phyloP scores from a whole-genome alignment of 2,797 vertebrate genomes.

The Acanthiza pusilla region DNA sequence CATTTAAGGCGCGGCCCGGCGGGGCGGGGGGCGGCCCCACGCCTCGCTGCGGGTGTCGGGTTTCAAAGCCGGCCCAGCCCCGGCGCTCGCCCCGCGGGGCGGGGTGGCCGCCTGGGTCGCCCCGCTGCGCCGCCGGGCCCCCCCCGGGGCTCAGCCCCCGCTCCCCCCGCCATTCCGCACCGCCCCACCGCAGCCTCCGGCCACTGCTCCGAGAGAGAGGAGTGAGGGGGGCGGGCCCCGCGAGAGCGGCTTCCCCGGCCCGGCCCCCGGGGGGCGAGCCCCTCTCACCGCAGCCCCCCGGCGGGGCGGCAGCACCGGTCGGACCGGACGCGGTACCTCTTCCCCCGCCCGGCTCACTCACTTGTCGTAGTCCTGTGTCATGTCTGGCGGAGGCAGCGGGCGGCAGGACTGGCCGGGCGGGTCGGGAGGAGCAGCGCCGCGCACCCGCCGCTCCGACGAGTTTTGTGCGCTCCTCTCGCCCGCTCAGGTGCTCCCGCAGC shows the following conservation, averaged over 20 bases:
- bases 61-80: slow-evolving; percentile 36
- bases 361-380: slow-evolving; percentile 99
- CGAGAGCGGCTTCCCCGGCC: neutral
- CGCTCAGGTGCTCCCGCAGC: slow-evolving; percentile 81
- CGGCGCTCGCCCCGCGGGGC: neutral
- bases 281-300: neutral
- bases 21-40: neutral
- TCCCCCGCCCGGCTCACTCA: slow-evolving; percentile 76
- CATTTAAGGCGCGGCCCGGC: slow-evolving; percentile 18
- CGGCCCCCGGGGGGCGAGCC: neutral
- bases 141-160: neutral
- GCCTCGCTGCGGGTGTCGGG: slow-evolving; percentile 29
- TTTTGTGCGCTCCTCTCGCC: slow-evolving; percentile 96
- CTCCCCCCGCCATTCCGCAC: neutral
- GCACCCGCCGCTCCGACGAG: slow-evolving; percentile 82
- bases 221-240: neutral
- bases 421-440: slow-evolving; percentile 79
- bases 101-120: neutral
- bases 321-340: neutral
- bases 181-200: neutral
- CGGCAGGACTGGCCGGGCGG: slow-evolving; percentile 97
- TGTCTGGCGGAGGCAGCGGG: slow-evolving; percentile 75
- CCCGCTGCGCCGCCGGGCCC: neutral
- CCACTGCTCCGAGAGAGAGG: neutral
- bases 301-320: neutral